Percentiles rank a stretch among this genome's conserved stretches.
phyloP scores from a whole-genome alignment of 2,113 vertebrate genomes.

The Saguinus midas region DNA sequence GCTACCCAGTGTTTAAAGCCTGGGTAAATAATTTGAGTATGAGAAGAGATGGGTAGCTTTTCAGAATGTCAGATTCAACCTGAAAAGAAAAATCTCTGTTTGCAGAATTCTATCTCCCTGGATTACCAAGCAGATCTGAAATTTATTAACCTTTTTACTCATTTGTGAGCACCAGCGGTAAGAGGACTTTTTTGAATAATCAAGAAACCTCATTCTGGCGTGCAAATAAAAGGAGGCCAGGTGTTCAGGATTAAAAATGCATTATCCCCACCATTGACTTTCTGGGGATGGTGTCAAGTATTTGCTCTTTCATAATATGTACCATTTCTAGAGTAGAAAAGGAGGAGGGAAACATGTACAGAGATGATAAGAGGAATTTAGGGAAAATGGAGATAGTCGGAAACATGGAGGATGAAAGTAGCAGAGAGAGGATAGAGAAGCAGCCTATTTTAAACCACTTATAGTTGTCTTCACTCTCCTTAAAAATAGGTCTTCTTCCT shows the following conservation, averaged over 20 bases:
- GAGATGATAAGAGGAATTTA: slow-evolving; percentile 35
- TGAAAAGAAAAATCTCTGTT: slow-evolving; percentile 67
- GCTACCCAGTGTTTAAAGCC: slow-evolving; percentile 41
- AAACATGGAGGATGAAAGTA: neutral
- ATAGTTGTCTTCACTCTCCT: slow-evolving; percentile 15
- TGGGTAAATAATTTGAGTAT: slow-evolving; percentile 53
- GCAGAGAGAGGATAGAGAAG: neutral
- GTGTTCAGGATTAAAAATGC: slow-evolving; percentile 74
- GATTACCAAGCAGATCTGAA: slow-evolving; percentile 69
- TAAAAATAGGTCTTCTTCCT: slow-evolving; percentile 69
- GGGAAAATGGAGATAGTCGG: neutral
- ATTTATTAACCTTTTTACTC: slow-evolving; percentile 74
- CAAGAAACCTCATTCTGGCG: slow-evolving; percentile 58
- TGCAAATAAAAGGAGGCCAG: slow-evolving; percentile 71
- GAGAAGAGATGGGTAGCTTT: slow-evolving; percentile 43
- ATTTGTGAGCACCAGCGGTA: slow-evolving; percentile 44
- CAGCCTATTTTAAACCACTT: slow-evolving; percentile 18
- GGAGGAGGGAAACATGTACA: neutral
- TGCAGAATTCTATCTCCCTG: slow-evolving; percentile 57
- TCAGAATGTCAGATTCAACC: slow-evolving; percentile 65
- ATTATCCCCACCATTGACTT: slow-evolving; percentile 59
- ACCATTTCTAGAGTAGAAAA: slow-evolving; percentile 46
- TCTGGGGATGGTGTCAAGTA: slow-evolving; percentile 40
- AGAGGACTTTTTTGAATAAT: slow-evolving; percentile 64
- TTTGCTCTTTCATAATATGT: slow-evolving; percentile 49